A percentile compares a stretch with the other conserved stretches of the same genome.
phyloP scores from a whole-genome alignment of 2,888 invertebrate genomes.

The Himalopsyche kuldschensis region DNA sequence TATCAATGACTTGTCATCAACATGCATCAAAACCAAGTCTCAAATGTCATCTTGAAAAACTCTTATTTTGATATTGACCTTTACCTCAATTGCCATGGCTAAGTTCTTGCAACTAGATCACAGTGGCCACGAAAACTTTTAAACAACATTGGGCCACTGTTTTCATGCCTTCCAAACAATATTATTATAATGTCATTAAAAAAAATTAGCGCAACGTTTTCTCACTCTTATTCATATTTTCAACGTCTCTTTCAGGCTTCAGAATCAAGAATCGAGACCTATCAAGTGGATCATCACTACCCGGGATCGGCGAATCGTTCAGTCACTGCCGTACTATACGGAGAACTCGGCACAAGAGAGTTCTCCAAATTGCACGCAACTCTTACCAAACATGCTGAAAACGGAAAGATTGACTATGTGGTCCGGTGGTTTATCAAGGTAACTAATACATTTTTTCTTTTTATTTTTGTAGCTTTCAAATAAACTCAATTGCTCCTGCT shows the following conservation, averaged over 20 bases:
- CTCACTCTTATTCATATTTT: not conserved
- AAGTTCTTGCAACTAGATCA: too few species aligned
- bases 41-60: too few species aligned
- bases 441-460: slow-evolving; percentile 37
- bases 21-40: too few species aligned
- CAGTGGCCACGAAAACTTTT: too few species aligned
- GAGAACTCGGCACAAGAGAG: slow-evolving; percentile 77
- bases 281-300: slow-evolving; percentile 83
- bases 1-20: too few species aligned
- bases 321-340: slow-evolving; percentile 80
- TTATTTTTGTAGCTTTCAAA: slow-evolving; percentile 20
- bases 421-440: slow-evolving; percentile 85
- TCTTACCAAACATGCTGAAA: slow-evolving; percentile 68
- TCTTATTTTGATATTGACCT: too few species aligned
- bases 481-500: too few species aligned
- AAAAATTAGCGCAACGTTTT: slow-evolving; percentile 17
- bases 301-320: slow-evolving; percentile 73
- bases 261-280: slow-evolving; percentile 60
- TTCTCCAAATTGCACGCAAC: slow-evolving; percentile 76
- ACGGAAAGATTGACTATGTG: slow-evolving; percentile 79
- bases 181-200: too few species aligned
- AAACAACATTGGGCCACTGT: too few species aligned
- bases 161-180: too few species aligned
- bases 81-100: too few species aligned
- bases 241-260: slow-evolving; percentile 41